Evolutionary conservation across 2,888 invertebrate genomes (phyloP), one percentile per base, ranked within the genome.

Genomic region (Tenthredo scrophulariae): DNA sequence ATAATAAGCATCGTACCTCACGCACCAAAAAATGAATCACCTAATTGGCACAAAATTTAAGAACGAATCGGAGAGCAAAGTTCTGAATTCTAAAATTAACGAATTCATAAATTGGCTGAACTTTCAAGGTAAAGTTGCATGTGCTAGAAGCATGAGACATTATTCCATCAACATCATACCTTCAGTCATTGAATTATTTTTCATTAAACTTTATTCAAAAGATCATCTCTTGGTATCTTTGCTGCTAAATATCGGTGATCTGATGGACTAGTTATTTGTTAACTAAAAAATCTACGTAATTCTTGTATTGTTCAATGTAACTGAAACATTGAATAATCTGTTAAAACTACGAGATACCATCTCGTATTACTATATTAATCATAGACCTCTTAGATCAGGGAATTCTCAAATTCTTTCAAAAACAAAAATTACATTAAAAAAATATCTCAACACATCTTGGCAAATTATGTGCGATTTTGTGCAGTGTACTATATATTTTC

Each of bases 111-210:
- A 83, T 83, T 65, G 46, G 83, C 83, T 43, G 70, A 65, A 70
- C 70, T 67, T 65, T 67, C 10, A 83, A 83, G 83, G 83, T 83
- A 83, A 83, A 83, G 83, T 83, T 70, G 83, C 83, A 83, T 83
- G 83, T 83, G 54, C 65, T 46, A 70, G 46, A 54, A 67, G 83
- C 70, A 83, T 83, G 83, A 83, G 50, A 83, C 46, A 70, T 46
- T 65, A 67, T 83, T 62, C 15, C 62, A 80, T 80, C 62, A 13
- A 80, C 26, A 5, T 80, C 62, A 80, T 80, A 80, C 0, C 15
- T 80, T 80, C 80, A 40, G 37, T 62, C 58, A 50, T 80, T 54
- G n/a, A 58, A 62, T 62, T 40, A 26, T 40, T 22, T 40, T 40
- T 54, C 77, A 15, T 62, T 2, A 40, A 40, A 62, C 58, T 80